Base-by-base conservation (phyloP, 30 jellyfish, hydroid and myxozoan genomes). In the Aurelia coerulea region DNA sequence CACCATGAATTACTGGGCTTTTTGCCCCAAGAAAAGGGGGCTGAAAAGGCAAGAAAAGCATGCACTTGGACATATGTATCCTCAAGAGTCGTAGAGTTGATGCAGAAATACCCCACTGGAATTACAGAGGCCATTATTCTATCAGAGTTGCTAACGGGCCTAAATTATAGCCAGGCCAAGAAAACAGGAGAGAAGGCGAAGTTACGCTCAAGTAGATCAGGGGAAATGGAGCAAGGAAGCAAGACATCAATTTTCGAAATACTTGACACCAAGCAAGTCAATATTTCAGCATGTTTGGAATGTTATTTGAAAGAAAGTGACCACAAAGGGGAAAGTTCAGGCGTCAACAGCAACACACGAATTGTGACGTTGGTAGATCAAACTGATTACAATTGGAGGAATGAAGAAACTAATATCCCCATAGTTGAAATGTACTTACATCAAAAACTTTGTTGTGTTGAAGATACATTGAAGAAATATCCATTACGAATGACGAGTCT, bases 371-470 rank as follows among this genome's bases (percentile, higher is more conserved):
- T 84, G 32, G 11, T 51, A 2, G 87, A 72, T 46, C 39, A 59
- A 4, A 70, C 12, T 9, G 7, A 33, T 53, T n/a, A 60, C 23
- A 42, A 29, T 15, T 68, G 64, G n/a, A 6, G 75, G 14, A 18
- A 58, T 62, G 50, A 33, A n/a, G 70, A 64, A 13, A 31, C 31
- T 2, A 62, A 23, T 11, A n/a, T 33, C n/a, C 89, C 80, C 46
- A 54, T 78, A 4, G 33, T 84, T 63, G 93, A 84, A 62, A 84
- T 84, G 93, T 84, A 84, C 56, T 56, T 84, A 16, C 93, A 84
- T 31, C 93, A 84, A 42, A 84, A 84, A 29, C 56, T 77, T 13
- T 13, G 69, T 49, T 73, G 82, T 56, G 37, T 54, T 51, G 93
- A 73, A 84, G 75, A 84, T 1, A 19, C 32, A 19, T 69, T 84